phyloP scores from a whole-genome alignment of 23 tunicate genomes.

The Styela plicata region DNA sequence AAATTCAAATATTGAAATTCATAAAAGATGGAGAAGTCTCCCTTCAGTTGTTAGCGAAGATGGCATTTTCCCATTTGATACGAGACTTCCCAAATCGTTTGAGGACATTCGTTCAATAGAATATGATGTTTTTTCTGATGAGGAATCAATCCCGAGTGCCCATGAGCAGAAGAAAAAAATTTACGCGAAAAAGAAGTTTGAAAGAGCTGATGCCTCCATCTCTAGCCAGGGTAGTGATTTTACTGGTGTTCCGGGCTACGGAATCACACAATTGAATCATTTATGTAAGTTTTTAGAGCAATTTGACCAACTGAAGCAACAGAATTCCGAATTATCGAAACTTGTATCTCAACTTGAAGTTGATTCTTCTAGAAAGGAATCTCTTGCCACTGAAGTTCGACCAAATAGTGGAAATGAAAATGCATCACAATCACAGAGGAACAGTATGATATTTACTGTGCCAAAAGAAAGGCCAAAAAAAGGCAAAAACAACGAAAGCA shows the following conservation, averaged over 20 bases:
- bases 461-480: slow-evolving; percentile 10
- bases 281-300: slow-evolving; percentile 16
- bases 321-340: background rate
- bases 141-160: background rate
- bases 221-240: slow-evolving; percentile 24
- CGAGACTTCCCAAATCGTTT: background rate
- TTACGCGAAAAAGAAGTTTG: background rate
- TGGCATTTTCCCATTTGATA: background rate
- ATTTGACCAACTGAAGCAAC: background rate
- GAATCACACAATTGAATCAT: slow-evolving; percentile 1
- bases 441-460: background rate
- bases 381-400: background rate
- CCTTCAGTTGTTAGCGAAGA: slow-evolving; percentile 3
- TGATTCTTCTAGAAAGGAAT: background rate
- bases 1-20: background rate
- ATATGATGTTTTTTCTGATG: background rate
- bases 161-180: background rate
- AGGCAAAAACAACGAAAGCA: background rate
- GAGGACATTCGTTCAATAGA: slow-evolving; percentile 3
- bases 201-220: slow-evolving; percentile 1
- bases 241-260: background rate
- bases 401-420: background rate
- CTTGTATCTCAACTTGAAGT: background rate
- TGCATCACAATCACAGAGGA: background rate
- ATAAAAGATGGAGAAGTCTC: slow-evolving; percentile 10